These are phyloP conservation scores for Glyptemys insculpta DNA, from an alignment of 2,797 vertebrate genomes.

Conservation along the genomic window DNA sequence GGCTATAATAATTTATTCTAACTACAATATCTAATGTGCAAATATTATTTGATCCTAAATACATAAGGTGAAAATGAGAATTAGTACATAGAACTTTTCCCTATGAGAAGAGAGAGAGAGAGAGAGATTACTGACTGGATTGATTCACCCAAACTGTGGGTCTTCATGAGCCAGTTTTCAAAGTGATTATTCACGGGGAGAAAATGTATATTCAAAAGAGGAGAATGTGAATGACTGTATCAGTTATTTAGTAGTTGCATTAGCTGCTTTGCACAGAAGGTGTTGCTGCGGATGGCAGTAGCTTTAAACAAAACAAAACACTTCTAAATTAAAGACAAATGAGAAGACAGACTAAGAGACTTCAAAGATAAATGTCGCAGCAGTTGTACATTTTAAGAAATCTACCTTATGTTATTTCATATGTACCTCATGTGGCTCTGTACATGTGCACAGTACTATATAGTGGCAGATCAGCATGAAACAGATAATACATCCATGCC, in stretches of 20 bases:
- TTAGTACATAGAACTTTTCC: background rate
- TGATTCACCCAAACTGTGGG: background rate
- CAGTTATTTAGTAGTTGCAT: background rate
- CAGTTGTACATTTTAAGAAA: background rate
- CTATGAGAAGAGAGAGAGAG: background rate
- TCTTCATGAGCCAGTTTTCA: background rate
- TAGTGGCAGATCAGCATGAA: background rate
- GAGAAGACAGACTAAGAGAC: background rate
- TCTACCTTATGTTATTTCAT: background rate
- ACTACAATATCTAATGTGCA: background rate
- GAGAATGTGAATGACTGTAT: background rate
- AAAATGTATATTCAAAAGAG: background rate
- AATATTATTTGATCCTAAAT: background rate
- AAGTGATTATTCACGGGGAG: background rate
- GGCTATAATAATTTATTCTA: background rate
- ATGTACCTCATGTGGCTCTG: background rate
- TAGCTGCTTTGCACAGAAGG: background rate
- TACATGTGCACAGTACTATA: background rate
- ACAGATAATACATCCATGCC: background rate
- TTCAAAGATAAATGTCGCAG: background rate
- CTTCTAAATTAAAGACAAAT: background rate
- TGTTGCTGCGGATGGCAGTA: background rate
- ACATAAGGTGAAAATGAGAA: background rate
- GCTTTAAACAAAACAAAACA: background rate
- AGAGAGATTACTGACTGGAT: background rate